Evolutionary conservation across 1,140 invertebrate genomes (phyloP).

Genomic region (Fopius arisanus): DNA sequence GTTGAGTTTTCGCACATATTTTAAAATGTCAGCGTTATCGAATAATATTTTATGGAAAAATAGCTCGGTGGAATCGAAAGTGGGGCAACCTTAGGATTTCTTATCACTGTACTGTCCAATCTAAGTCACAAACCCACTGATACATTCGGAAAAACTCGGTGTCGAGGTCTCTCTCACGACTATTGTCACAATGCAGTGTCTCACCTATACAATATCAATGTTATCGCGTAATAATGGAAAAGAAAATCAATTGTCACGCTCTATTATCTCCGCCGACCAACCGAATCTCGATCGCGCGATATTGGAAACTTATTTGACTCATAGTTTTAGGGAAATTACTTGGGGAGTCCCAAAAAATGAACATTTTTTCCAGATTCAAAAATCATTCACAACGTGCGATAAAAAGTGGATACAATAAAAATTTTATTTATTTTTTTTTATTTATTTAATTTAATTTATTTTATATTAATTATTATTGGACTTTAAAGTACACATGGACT

Average conservation of each 20-base stretch:
- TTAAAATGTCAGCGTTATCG: background rate
- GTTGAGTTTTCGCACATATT: background rate
- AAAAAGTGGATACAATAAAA: too few relatives aligned
- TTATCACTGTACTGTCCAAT: background rate
- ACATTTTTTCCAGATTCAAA: too few relatives aligned
- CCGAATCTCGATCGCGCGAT: constrained; percentile 11
- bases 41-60: background rate
- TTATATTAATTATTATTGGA: too few relatives aligned
- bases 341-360: too few relatives aligned
- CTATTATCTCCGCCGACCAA: constrained; percentile 26
- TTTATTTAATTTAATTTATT: too few relatives aligned
- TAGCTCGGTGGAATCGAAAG: background rate
- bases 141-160: background rate
- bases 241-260: constrained; percentile 29
- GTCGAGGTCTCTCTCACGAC: background rate
- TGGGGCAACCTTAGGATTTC: background rate
- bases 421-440: too few relatives aligned
- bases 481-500: too few relatives aligned
- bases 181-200: background rate
- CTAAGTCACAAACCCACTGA: background rate
- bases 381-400: too few relatives aligned
- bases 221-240: constrained; percentile 27
- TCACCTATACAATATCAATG: constrained; percentile 18
- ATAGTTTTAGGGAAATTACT: too few relatives aligned
- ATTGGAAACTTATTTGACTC: background rate